phyloP scores from a whole-genome alignment of 2,888 invertebrate genomes.

The Blera fallax region DNA sequence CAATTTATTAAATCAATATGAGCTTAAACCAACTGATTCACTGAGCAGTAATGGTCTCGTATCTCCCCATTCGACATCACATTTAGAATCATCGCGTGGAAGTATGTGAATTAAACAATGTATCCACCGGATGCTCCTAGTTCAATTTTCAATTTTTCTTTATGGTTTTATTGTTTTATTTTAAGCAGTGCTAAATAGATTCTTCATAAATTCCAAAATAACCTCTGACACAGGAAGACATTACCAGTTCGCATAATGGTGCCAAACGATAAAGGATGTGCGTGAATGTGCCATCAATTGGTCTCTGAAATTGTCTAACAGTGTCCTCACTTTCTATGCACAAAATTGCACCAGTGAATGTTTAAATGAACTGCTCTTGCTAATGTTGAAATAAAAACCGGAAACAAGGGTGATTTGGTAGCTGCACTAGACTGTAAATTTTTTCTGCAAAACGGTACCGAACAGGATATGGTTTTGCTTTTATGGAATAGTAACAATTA shows the following conservation, averaged over 20 bases:
- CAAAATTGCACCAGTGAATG: neutral
- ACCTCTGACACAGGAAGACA: constrained; percentile 34
- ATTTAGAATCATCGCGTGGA: neutral
- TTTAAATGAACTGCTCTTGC: constrained; percentile 25
- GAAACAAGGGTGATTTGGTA: neutral
- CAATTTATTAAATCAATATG: neutral
- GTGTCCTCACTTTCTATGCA: neutral
- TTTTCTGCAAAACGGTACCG: neutral
- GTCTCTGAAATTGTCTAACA: neutral
- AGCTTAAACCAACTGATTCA: neutral
- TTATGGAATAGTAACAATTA: neutral
- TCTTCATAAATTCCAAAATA: neutral
- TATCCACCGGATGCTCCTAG: constrained; percentile 7
- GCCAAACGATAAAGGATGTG: neutral
- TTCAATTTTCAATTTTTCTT: neutral
- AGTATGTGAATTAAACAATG: constrained; percentile 12
- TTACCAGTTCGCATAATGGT: constrained; percentile 13
- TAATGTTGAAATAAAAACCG: constrained; percentile 13
- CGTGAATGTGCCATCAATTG: neutral
- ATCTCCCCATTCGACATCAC: neutral
- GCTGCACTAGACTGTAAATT: constrained; percentile 1
- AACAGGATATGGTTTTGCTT: neutral
- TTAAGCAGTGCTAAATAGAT: neutral
- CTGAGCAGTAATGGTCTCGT: neutral
- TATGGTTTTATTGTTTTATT: constrained; percentile 16